These are phyloP conservation scores for Tachina fera DNA, from an alignment of 2,888 invertebrate genomes.

Conservation along the genomic window DNA sequence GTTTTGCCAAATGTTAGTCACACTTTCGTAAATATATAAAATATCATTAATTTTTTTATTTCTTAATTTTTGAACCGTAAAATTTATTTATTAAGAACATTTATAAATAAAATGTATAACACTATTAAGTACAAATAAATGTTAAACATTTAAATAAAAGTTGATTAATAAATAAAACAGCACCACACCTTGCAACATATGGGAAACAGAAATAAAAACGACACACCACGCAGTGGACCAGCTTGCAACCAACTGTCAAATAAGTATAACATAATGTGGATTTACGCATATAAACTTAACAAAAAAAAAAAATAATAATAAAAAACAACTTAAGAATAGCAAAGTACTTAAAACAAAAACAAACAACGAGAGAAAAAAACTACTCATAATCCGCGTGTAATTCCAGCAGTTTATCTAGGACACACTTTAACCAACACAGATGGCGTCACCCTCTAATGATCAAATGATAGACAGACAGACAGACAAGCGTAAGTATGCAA, in stretches of 20 bases:
- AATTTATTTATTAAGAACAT: conserved; percentile 62
- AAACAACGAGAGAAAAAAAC: conserved; percentile 31
- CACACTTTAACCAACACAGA: conserved; percentile 58
- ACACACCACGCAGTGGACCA: background rate
- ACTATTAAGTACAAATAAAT: conserved; percentile 66
- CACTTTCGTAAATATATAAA: background rate
- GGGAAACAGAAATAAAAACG: conserved; percentile 38
- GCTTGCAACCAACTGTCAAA: conserved; percentile 26
- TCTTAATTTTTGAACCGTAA: background rate
- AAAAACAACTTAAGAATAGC: conserved; percentile 36
- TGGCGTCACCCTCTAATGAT: conserved; percentile 62
- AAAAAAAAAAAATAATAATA: conserved; percentile 3
- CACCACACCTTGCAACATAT: conserved; percentile 69
- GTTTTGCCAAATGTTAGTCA: conserved; percentile 24
- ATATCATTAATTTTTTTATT: background rate
- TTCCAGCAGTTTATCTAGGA: conserved; percentile 71
- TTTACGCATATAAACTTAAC: conserved; percentile 59
- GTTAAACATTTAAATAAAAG: conserved; percentile 69
- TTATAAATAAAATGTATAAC: conserved; percentile 64
- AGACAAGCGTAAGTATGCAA: background rate
- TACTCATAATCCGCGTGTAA: conserved; percentile 68
- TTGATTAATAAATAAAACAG: conserved; percentile 69
- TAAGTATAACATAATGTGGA: conserved; percentile 18
- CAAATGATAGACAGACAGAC: conserved; percentile 5
- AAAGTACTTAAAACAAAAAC: background rate